Evolutionary conservation across 2,888 invertebrate genomes (phyloP), one percentile per base, ranked within the genome.

Genomic region (Pristionchus arcanus): DNA sequence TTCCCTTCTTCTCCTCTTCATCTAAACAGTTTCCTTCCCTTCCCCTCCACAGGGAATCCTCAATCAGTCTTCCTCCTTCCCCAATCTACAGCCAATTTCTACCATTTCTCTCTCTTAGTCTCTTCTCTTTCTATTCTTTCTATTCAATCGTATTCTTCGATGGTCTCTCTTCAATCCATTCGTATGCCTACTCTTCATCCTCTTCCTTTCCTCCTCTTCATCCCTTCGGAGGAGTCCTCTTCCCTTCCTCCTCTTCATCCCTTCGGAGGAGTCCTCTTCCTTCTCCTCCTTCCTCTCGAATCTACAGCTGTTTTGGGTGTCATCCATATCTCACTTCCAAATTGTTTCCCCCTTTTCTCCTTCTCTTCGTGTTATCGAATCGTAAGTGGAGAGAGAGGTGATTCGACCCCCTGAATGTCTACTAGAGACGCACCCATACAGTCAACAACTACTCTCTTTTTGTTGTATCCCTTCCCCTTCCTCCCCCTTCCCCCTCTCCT

Each of bases 21-120:
- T 74, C 74, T 74, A 74, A 74, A 74, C 74, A 74, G 74, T 74
- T 74, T 74, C 74, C 74, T 74, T 74, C 74, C 37, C 74, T 74
- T 49, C 42, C 42, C 42, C 34, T 74, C 74, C 74, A 19, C 74
- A 74, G 37, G 74, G 74, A 74, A 74, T 74, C 74, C 74, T 25
- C 74, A 74, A 74, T 74, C 74, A 74, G 74, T 37, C 74, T 37
- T 74, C 21, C 7, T 37, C 28, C 74, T 37, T 74, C 74, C 28
- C 34, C n/a, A 3, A 25, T 74, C 37, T 74, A 34, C 66, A 66
- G 66, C 66, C 66, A 66, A 66, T 66, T 66, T 66, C 5, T 66
- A 66, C 66, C 74, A 34, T 37, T 74, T 31, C 74, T 34, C 74
- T 37, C 28, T 37, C 28, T 74, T 74, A 74, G 59, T 74, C 74